A percentile compares a stretch with the other conserved stretches of the same genome.
These are phyloP conservation scores for Iguana delicatissima DNA, from an alignment of 2,797 vertebrate genomes.

Conservation along the genomic window DNA sequence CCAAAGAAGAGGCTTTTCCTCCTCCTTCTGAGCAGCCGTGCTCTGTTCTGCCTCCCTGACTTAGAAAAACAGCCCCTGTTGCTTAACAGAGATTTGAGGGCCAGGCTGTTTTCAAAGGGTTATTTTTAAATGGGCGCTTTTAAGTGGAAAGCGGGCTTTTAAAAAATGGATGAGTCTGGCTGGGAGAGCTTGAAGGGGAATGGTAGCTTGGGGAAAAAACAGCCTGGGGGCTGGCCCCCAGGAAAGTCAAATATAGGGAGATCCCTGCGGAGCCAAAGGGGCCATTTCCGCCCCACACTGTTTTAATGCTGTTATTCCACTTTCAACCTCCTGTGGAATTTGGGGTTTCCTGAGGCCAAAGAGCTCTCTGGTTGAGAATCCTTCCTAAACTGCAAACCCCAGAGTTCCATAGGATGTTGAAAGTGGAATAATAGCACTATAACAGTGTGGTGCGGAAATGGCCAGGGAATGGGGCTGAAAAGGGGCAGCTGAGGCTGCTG, in stretches of 20 bases:
- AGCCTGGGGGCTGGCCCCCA: neutral
- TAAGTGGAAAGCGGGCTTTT: constrained; percentile 3
- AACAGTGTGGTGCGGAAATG: too few relatives aligned
- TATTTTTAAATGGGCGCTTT: constrained; percentile 13
- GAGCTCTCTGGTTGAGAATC: too few relatives aligned
- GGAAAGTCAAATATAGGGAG: neutral
- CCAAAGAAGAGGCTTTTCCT: neutral
- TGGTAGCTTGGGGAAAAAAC: neutral
- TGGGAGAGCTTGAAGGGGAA: neutral
- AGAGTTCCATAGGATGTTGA: too few relatives aligned
- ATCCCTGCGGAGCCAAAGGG: neutral
- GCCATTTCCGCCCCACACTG: too few relatives aligned
- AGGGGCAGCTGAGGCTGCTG: too few relatives aligned
- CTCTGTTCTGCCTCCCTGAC: neutral
- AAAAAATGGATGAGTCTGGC: constrained; percentile 3
- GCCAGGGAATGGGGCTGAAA: too few relatives aligned
- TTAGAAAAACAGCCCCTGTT: neutral
- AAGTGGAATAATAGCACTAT: too few relatives aligned
- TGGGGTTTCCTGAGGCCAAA: too few relatives aligned
- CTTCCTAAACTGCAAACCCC: too few relatives aligned
- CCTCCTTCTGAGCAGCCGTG: neutral
- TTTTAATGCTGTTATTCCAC: too few relatives aligned
- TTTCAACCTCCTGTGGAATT: too few relatives aligned
- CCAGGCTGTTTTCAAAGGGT: neutral
- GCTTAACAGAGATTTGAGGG: neutral